These are phyloP conservation scores for Trachymyrmex cornetzi DNA, from an alignment of 1,140 invertebrate species.

Conservation along the genomic window DNA sequence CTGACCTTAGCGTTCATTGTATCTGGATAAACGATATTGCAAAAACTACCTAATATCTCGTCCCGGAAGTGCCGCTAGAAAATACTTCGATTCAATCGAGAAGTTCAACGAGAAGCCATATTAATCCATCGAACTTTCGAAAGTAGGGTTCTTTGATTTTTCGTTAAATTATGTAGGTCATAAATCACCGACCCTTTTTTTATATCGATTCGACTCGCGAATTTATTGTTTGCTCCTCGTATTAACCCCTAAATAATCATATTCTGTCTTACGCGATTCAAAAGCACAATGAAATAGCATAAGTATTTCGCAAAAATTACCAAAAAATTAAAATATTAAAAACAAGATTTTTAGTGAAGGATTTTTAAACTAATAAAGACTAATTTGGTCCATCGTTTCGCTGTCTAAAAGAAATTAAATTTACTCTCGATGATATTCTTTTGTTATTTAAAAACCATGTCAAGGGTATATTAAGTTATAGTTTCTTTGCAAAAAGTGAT, in stretches of 20 bases:
- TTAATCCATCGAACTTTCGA: neutral
- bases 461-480: no score
- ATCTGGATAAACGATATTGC: no score
- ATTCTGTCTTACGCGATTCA: neutral
- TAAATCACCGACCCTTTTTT: neutral
- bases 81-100: slow-evolving; percentile 17
- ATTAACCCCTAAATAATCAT: neutral
- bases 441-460: no score
- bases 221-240: neutral
- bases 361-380: neutral
- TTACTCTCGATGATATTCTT: no score
- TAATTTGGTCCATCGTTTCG: no score
- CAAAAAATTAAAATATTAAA: neutral
- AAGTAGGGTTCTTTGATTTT: neutral
- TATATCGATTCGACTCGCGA: neutral
- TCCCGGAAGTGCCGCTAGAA: neutral
- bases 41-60: neutral
- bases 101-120: neutral
- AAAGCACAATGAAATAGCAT: neutral
- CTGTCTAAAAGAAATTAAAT: no score
- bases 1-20: no score
- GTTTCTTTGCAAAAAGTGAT: no score
- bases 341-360: neutral
- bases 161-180: neutral
- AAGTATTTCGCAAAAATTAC: neutral